phyloP scores from a whole-genome alignment of 2,113 vertebrate genomes.

The Henicopernis longicauda region DNA sequence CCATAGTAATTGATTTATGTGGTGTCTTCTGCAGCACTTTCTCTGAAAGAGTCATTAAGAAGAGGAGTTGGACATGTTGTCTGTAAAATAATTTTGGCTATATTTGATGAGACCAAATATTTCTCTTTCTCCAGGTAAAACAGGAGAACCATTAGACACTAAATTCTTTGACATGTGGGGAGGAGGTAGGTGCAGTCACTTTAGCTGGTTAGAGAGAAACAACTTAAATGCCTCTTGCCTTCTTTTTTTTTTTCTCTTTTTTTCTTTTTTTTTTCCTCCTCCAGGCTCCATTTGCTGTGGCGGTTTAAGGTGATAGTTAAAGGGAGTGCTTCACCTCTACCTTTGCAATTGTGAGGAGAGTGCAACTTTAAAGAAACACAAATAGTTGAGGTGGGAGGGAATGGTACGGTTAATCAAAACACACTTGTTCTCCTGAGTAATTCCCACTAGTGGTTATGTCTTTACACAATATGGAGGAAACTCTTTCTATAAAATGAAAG shows the following conservation, averaged over 20 bases:
- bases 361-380: background rate
- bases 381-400: background rate
- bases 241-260: too few species aligned
- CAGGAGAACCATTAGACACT: constrained; percentile 78
- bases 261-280: background rate
- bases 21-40: background rate
- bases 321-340: background rate
- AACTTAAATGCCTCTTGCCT: background rate
- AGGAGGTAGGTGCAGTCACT: constrained; percentile 80
- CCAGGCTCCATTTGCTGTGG: background rate
- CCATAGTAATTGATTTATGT: background rate
- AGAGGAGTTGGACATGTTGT: background rate
- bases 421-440: background rate
- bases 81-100: background rate
- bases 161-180: constrained; percentile 92
- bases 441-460: background rate
- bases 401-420: background rate
- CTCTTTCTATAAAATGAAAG: background rate
- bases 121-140: constrained; percentile 78
- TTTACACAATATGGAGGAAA: background rate
- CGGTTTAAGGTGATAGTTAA: background rate
- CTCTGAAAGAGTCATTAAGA: background rate
- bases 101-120: background rate
- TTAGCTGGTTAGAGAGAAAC: background rate
- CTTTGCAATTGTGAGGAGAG: background rate